A percentile compares a stretch with the other conserved stretches of the same genome.
Evolutionary conservation across 2,888 invertebrate genomes (phyloP).

Genomic region (Ophion ventricosus): DNA sequence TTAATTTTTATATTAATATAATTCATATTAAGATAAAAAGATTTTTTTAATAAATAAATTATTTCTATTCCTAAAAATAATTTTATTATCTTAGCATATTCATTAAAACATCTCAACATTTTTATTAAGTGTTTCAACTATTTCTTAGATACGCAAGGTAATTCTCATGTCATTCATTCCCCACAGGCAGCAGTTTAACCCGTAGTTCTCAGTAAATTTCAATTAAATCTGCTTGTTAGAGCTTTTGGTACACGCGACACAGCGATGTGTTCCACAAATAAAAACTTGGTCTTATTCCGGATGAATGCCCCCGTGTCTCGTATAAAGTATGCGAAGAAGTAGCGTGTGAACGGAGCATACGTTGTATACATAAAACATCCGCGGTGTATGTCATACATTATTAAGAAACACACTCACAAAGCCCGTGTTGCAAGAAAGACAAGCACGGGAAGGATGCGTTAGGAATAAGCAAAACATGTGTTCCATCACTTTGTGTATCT

Average conservation of each 20-base stretch:
- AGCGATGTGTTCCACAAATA: slow-evolving; percentile 24
- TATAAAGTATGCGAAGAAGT: neutral
- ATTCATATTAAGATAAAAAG: too few species aligned
- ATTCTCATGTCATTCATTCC: slow-evolving; percentile 2
- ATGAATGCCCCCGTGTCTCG: slow-evolving; percentile 8
- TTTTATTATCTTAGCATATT: neutral
- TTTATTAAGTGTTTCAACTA: neutral
- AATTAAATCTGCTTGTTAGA: slow-evolving; percentile 40
- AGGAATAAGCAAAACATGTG: neutral
- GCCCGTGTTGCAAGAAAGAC: neutral
- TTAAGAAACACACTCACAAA: neutral
- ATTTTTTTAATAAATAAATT: too few species aligned
- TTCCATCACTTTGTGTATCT: neutral
- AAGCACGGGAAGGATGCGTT: neutral
- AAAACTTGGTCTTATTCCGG: slow-evolving; percentile 28
- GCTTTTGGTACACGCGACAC: slow-evolving; percentile 5
- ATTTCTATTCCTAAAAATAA: neutral
- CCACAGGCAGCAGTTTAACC: neutral
- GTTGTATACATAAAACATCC: slow-evolving; percentile 47
- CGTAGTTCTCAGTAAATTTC: slow-evolving; percentile 32
- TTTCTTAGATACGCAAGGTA: neutral
- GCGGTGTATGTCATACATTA: slow-evolving; percentile 28
- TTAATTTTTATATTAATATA: too few species aligned
- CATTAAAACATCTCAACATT: too few species aligned
- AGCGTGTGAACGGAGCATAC: slow-evolving; percentile 17